These are phyloP conservation scores for rat (Rattus norvegicus) DNA, from an alignment of 2,113 vertebrate genomes.

Conservation along the genomic window GRCr8 NC_086026.1:52353001-52353500, in stretches of 20 bases:
- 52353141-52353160: not conserved
- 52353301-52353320: not conserved
- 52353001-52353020: conserved; percentile 7
- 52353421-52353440: not conserved
- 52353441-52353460: not conserved
- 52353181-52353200: not conserved
- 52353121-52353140: not conserved
- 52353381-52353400: not conserved
- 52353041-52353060: not conserved
- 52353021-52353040: not conserved
- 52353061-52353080: not conserved
- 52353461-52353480: not conserved
- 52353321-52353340: conserved; percentile 7
- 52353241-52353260: not conserved
- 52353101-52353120: not conserved
- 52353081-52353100: conserved; percentile 25
- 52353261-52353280: not conserved
- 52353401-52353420: not conserved
- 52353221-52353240: not conserved
- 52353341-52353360: not conserved
- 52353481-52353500: not conserved
- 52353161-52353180: not conserved
- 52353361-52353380: not conserved
- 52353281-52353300: not conserved
- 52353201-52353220: not conserved